These are phyloP conservation scores for Schizopygopsis pylzovi DNA, from an alignment of 2,797 vertebrate genomes.

Conservation along the genomic window DNA sequence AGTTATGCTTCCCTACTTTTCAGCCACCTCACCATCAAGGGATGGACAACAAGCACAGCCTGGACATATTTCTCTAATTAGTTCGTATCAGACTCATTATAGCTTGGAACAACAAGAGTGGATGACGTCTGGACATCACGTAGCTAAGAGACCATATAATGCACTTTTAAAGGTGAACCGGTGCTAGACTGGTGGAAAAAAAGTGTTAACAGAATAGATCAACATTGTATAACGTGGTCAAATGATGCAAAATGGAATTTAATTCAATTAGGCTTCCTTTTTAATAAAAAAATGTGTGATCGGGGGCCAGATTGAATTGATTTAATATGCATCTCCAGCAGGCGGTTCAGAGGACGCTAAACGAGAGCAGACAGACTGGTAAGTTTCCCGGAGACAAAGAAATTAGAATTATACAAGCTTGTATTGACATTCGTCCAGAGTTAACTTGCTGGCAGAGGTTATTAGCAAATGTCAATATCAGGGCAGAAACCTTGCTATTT, in stretches of 20 bases:
- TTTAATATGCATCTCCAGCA: slow-evolving; percentile 42
- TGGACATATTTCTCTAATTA: slow-evolving; percentile 77
- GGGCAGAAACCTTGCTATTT: slow-evolving; percentile 23
- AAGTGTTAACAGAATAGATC: slow-evolving; percentile 32
- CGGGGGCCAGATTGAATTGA: slow-evolving; percentile 33
- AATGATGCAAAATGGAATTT: slow-evolving; percentile 44
- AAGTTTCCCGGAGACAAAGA: slow-evolving; percentile 37
- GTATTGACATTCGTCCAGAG: slow-evolving; percentile 20
- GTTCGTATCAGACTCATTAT: slow-evolving; percentile 77
- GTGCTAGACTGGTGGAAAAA: neutral
- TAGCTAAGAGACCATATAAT: slow-evolving; percentile 47
- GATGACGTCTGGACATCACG: slow-evolving; percentile 43
- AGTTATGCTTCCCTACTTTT: slow-evolving; percentile 63
- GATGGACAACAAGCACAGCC: slow-evolving; percentile 70
- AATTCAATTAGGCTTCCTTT: slow-evolving; percentile 50
- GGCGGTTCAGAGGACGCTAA: slow-evolving; percentile 9
- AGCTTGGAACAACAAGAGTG: slow-evolving; percentile 61
- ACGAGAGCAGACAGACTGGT: slow-evolving; percentile 31
- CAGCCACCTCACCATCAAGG: slow-evolving; percentile 64
- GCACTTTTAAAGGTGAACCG: slow-evolving; percentile 44
- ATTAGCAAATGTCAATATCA: slow-evolving; percentile 41
- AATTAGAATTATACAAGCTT: neutral
- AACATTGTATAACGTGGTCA: slow-evolving; percentile 13
- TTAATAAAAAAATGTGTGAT: slow-evolving; percentile 45
- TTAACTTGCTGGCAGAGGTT: slow-evolving; percentile 9